phyloP scores from a whole-genome alignment of 2,113 vertebrate species.

The Furnarius figulus region DNA sequence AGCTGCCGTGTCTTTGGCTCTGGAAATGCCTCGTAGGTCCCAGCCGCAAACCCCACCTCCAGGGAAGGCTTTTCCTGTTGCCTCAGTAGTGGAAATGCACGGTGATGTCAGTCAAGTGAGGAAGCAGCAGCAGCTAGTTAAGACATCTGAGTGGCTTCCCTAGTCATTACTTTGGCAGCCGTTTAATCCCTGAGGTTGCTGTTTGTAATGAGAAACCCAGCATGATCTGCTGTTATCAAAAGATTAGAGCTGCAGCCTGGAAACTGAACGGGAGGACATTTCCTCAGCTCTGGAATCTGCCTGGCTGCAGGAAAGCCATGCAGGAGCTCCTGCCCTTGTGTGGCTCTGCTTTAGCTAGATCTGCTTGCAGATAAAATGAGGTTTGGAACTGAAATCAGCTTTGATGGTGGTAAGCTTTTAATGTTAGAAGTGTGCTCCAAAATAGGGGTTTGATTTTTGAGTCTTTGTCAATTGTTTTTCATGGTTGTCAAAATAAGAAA shows the following conservation, averaged over 20 bases:
- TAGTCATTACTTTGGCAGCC: slow-evolving; percentile 27
- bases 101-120: not conserved
- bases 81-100: not conserved
- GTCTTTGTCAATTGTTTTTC: not conserved
- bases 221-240: slow-evolving; percentile 8
- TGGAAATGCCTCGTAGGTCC: not conserved
- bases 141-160: slow-evolving; percentile 1
- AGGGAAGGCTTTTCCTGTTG: slow-evolving; percentile 29
- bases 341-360: not conserved
- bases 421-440: not conserved
- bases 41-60: not conserved
- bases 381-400: not conserved
- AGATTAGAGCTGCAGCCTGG: not conserved
- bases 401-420: not conserved
- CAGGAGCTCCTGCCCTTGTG: not conserved
- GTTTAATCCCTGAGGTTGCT: slow-evolving; percentile 49
- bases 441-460: not conserved
- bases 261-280: not conserved
- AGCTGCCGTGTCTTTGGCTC: not conserved
- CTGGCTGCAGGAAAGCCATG: not conserved
- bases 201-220: slow-evolving; percentile 48
- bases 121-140: slow-evolving; percentile 19
- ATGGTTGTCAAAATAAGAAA: not conserved
- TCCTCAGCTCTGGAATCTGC: not conserved
- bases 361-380: not conserved